These are phyloP conservation scores for Manis pentadactyla DNA, from an alignment of 2,797 vertebrate species.

Conservation along the genomic window DNA sequence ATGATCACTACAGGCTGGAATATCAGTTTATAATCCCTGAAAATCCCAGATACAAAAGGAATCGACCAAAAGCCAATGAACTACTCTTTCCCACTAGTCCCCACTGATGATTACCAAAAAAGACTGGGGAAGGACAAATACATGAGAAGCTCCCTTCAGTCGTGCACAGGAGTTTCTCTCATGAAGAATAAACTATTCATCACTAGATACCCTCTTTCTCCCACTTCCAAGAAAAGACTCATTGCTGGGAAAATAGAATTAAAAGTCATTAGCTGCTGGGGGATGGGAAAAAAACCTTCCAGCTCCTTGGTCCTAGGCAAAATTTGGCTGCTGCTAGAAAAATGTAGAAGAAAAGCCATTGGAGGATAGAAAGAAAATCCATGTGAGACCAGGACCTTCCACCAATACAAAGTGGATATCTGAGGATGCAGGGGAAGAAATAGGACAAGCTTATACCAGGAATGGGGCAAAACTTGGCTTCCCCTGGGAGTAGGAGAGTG, in stretches of 20 bases:
- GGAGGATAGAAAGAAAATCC: neutral
- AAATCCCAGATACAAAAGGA: neutral
- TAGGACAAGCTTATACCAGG: neutral
- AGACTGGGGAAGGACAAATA: neutral
- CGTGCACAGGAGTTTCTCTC: neutral
- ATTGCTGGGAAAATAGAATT: neutral
- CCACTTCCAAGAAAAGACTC: neutral
- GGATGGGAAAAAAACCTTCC: neutral
- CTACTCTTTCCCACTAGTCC: neutral
- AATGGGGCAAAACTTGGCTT: neutral
- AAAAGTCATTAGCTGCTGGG: neutral
- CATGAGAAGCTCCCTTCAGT: neutral
- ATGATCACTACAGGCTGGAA: neutral
- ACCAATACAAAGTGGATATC: neutral
- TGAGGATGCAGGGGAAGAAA: neutral
- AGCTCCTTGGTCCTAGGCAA: neutral
- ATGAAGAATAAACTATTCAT: neutral
- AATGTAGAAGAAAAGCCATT: neutral
- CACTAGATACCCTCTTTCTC: neutral
- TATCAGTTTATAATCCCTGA: neutral
- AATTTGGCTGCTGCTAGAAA: neutral
- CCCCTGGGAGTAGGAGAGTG: accelerated
- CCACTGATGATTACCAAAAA: neutral
- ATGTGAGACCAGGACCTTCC: neutral
- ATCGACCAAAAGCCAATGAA: neutral